These are phyloP conservation scores for Iphiclides podalirius DNA, from an alignment of 2,888 invertebrate genomes.

Conservation along the genomic window DNA sequence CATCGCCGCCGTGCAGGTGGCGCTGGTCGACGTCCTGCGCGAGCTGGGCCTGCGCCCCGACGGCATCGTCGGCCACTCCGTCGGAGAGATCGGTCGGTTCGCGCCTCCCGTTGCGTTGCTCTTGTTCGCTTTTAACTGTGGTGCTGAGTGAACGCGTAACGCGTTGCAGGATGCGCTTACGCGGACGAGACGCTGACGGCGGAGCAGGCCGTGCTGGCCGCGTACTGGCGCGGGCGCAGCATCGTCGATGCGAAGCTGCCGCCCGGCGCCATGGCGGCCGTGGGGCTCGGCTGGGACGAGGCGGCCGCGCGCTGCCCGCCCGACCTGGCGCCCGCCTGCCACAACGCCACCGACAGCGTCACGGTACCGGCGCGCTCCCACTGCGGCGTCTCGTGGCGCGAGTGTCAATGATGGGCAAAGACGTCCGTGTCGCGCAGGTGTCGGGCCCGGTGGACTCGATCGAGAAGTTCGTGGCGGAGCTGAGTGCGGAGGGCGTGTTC, in stretches of 20 bases:
- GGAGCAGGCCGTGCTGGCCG: slow-evolving; percentile 95
- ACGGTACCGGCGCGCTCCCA: slow-evolving; percentile 70
- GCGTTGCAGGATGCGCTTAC: slow-evolving; percentile 91
- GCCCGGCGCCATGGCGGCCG: slow-evolving; percentile 94
- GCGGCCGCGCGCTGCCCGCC: slow-evolving; percentile 86
- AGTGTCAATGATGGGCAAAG: neutral
- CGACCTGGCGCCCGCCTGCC: slow-evolving; percentile 93
- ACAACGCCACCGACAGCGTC: slow-evolving; percentile 96
- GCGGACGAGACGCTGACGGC: slow-evolving; percentile 97
- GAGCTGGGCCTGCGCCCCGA: slow-evolving; percentile 90
- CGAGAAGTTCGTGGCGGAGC: slow-evolving; percentile 83
- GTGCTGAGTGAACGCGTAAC: neutral
- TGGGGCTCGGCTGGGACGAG: slow-evolving; percentile 94
- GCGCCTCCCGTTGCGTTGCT: neutral
- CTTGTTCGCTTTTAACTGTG: neutral
- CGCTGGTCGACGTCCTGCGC: slow-evolving; percentile 92
- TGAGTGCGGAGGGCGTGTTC: slow-evolving; percentile 88
- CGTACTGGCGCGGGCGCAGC: slow-evolving; percentile 95
- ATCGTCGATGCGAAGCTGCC: slow-evolving; percentile 87
- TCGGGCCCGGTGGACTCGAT: slow-evolving; percentile 91
- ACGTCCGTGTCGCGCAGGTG: slow-evolving; percentile 59
- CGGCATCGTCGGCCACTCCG: slow-evolving; percentile 97
- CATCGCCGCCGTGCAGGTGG: slow-evolving; percentile 97
- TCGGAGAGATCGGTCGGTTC: slow-evolving; percentile 87
- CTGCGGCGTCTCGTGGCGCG: neutral